A percentile compares a stretch with the other conserved stretches of the same genome.
These are phyloP conservation scores for Salminus brasiliensis DNA, from an alignment of 2,113 vertebrate genomes.

Conservation along the genomic window DNA sequence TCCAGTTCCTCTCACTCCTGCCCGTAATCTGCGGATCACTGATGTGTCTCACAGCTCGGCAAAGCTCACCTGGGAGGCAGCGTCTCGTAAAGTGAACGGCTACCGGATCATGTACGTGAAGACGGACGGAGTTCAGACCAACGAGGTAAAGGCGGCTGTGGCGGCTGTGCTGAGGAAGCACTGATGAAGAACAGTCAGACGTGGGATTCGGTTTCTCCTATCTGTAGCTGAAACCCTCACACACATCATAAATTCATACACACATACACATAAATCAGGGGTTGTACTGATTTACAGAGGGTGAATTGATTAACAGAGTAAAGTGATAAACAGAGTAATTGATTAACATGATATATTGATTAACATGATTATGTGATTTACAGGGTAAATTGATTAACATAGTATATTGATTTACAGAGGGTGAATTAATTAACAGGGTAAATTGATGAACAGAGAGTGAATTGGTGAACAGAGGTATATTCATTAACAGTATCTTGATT, in stretches of 20 bases:
- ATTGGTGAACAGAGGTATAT: too few relatives aligned
- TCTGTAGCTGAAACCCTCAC: too few relatives aligned
- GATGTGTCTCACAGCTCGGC: conserved; percentile 85
- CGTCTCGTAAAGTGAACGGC: conserved; percentile 79
- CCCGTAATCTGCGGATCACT: conserved; percentile 85
- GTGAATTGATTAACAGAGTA: too few relatives aligned
- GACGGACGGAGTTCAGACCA: conserved; percentile 85
- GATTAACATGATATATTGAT: too few relatives aligned
- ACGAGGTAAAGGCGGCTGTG: conserved; percentile 78
- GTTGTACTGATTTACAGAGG: too few relatives aligned
- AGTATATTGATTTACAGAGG: neutral
- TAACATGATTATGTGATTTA: too few relatives aligned
- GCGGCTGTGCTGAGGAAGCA: neutral
- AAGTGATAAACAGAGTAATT: too few relatives aligned
- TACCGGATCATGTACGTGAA: conserved; percentile 89
- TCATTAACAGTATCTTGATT: too few relatives aligned
- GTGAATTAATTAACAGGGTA: too few relatives aligned
- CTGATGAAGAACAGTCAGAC: neutral
- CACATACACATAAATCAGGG: too few relatives aligned
- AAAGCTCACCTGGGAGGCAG: conserved; percentile 85
- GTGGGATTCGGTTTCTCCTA: neutral
- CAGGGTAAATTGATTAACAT: neutral
- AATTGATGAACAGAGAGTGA: too few relatives aligned
- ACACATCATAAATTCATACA: too few relatives aligned
- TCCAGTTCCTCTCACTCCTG: conserved; percentile 85